Conservation (phyloP, 1,140 invertebrate genomes). For the Luehdorfia chinensis region DNA sequence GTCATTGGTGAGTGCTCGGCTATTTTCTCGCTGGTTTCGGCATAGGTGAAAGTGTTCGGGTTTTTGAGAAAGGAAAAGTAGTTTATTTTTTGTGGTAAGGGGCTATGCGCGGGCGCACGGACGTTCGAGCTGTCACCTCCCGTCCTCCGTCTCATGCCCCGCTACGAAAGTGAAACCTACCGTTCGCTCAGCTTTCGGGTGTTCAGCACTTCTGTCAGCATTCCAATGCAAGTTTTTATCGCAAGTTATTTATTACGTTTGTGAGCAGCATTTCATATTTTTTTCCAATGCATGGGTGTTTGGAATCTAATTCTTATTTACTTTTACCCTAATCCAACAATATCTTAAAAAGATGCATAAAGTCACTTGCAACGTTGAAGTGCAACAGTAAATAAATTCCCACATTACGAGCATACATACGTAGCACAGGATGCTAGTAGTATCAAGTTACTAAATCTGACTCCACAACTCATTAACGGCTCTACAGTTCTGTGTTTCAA, state of each 20-base stretch:
- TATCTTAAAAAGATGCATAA: no score
- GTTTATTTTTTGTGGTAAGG: conserved; percentile 65
- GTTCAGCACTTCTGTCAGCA: conserved; percentile 24
- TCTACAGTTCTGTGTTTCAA: no score
- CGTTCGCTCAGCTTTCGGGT: conserved; percentile 19
- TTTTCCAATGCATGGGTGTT: no score
- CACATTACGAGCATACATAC: no score
- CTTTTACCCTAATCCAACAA: no score
- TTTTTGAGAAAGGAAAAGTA: conserved; percentile 74
- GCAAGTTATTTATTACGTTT: conserved; percentile 4
- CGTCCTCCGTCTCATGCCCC: not conserved
- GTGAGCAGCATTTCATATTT: not conserved
- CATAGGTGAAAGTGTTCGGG: conserved; percentile 63
- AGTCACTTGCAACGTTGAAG: no score
- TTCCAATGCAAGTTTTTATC: conserved; percentile 28
- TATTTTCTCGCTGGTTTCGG: conserved; percentile 49
- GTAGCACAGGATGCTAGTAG: no score
- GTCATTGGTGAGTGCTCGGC: conserved; percentile 10
- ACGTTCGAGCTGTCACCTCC: conserved; percentile 6
- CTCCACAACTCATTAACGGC: no score
- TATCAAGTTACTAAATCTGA: no score
- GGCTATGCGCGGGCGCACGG: conserved; percentile 28
- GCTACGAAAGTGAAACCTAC: conserved; percentile 59
- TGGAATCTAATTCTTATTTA: no score
- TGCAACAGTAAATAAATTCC: no score